Percentiles rank a stretch among this genome's conserved stretches.
These are phyloP conservation scores for Podarcis muralis DNA, from an alignment of 2,113 vertebrate species.

Conservation along the genomic window DNA sequence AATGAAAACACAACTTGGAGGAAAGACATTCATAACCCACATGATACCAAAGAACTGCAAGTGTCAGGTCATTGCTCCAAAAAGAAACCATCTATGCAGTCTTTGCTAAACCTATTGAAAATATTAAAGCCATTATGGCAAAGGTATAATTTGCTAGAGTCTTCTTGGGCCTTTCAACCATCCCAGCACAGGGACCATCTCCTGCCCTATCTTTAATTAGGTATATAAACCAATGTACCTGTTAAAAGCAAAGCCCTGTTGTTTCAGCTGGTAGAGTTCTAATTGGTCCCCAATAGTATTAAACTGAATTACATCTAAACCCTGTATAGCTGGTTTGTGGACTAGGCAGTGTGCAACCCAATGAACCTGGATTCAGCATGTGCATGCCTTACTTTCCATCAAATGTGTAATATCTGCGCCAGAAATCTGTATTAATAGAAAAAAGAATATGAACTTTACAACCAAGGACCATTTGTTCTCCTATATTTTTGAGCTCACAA, in stretches of 20 bases:
- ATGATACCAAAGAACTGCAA: background rate
- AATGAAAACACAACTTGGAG: background rate
- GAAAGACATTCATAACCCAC: background rate
- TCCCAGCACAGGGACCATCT: background rate
- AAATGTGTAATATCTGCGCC: background rate
- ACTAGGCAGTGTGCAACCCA: background rate
- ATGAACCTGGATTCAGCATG: background rate
- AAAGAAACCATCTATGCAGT: background rate
- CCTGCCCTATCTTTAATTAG: background rate
- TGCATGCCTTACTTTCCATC: background rate
- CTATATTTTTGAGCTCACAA: background rate
- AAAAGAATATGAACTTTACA: background rate
- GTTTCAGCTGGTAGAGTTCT: background rate
- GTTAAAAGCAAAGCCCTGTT: background rate
- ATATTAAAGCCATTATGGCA: background rate
- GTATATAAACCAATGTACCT: background rate
- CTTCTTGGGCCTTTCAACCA: background rate
- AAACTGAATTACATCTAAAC: background rate
- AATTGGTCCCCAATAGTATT: background rate
- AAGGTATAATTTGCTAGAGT: background rate
- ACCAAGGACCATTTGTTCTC: background rate
- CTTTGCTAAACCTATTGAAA: background rate
- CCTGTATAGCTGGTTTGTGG: background rate
- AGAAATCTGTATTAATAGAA: background rate
- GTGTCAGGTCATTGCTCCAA: background rate